Evolutionary conservation across 2,888 invertebrate genomes (phyloP), one percentile per base, ranked within the genome.

Genomic region (Amaurobius ferox): DNA sequence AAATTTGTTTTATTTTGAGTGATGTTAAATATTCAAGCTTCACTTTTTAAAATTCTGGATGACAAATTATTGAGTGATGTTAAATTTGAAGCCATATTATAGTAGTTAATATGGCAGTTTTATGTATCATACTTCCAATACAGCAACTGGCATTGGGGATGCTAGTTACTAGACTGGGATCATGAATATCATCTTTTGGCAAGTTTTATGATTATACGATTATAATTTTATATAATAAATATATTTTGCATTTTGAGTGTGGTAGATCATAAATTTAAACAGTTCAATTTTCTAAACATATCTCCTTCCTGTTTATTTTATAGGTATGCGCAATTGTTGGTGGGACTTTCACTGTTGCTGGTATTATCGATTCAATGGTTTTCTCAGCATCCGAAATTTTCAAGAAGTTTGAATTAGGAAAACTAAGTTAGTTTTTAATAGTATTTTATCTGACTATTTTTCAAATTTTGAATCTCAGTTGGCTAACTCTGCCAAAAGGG

Each of bases 261-360:
- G n/a, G n/a, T 16, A 44, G 44, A n/a, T 55, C 19, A 55, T 55
- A 6, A 55, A 19, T 26, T 9, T 0, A 7, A 55, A 55, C 19
- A 55, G 1, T 1, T 23, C 23, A n/a, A 61, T 0, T 48, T n/a
- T n/a, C n/a, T n/a, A n/a, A n/a, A 64, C 16, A 16, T 7, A 11
- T 5, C 29, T 29, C 29, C 29, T 70, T 16, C 72, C 64, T 55
- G 61, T 78, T 39, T 81, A 64, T 81, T 83, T 89, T 89, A 19
- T 90, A 93, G 93, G 91, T 93, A 13, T 94, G 93, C 90, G 93
- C 93, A 16, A 93, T 93, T 73, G 91, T 93, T 72, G 93, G 93
- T 48, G 93, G 93, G 72, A 93, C 93, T 0, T 94, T 93, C 90
- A 93, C 93, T 3, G 93, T 94, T 1, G 93, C 93, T 28, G 93